These are phyloP conservation scores for Sphecodes monilicornis DNA, from an alignment of 2,888 invertebrate species.

Conservation along the genomic window DNA sequence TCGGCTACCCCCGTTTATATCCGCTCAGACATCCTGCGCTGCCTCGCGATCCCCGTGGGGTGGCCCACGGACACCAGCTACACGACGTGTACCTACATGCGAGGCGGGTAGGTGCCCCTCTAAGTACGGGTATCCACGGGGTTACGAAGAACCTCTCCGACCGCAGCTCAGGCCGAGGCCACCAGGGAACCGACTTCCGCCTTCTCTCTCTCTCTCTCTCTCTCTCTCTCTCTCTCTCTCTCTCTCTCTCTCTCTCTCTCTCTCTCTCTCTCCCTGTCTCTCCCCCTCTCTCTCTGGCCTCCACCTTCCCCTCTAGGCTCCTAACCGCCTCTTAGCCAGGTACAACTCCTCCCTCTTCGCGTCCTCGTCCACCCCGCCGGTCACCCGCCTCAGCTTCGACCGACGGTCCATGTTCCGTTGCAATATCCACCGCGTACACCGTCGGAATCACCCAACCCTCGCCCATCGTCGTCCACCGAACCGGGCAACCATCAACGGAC, in stretches of 20 bases:
- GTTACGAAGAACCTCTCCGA: slow-evolving; percentile 60
- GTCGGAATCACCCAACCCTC: slow-evolving; percentile 28
- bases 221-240: background rate
- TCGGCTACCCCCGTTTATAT: slow-evolving; percentile 49
- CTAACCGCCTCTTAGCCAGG: slow-evolving; percentile 13
- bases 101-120: slow-evolving; percentile 13
- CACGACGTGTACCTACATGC: slow-evolving; percentile 17
- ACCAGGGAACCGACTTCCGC: slow-evolving; percentile 40
- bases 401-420: slow-evolving; percentile 35
- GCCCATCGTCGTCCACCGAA: background rate
- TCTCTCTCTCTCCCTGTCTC: slow-evolving; percentile 13
- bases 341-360: slow-evolving; percentile 45
- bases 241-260: background rate
- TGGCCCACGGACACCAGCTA: slow-evolving; percentile 28
- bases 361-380: slow-evolving; percentile 7
- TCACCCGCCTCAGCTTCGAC: slow-evolving; percentile 14
- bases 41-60: background rate
- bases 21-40: slow-evolving; percentile 34
- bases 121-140: slow-evolving; percentile 48
- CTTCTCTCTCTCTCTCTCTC: slow-evolving; percentile 22
- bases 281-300: background rate
- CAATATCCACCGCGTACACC: slow-evolving; percentile 49
- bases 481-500: slow-evolving; percentile 52
- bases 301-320: background rate
- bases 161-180: slow-evolving; percentile 60